These are phyloP conservation scores for Lepidostoma basale DNA, from an alignment of 1,140 invertebrate species.

Conservation along the genomic window DNA sequence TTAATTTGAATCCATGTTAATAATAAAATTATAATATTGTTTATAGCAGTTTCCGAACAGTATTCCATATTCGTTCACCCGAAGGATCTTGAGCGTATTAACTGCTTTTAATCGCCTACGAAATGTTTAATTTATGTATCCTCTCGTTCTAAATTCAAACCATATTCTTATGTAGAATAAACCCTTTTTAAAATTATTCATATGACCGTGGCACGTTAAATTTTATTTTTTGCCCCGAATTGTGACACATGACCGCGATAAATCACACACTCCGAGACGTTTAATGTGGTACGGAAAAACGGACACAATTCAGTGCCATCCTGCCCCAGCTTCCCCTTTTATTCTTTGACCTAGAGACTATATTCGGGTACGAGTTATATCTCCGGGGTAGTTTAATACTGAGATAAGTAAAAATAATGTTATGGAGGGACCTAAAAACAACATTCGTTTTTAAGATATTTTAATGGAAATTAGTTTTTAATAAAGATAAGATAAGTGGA, in stretches of 20 bases:
- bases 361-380: background rate
- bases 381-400: no score
- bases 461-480: no score
- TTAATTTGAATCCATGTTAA: no score
- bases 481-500: no score
- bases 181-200: slow-evolving; percentile 27
- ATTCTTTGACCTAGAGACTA: slow-evolving; percentile 9
- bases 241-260: slow-evolving; percentile 13
- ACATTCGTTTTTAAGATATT: no score
- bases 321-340: slow-evolving; percentile 10
- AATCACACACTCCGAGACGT: slow-evolving; percentile 23
- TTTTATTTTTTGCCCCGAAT: slow-evolving; percentile 9
- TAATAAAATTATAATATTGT: no score
- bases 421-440: no score
- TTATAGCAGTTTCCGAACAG: no score
- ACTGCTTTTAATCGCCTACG: background rate
- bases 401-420: no score
- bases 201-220: slow-evolving; percentile 4
- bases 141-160: slow-evolving; percentile 19
- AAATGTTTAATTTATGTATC: slow-evolving; percentile 17
- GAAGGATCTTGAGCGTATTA: no score
- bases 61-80: no score
- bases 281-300: slow-evolving; percentile 18
- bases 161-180: slow-evolving; percentile 25
- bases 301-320: slow-evolving; percentile 1